phyloP scores from a whole-genome alignment of 2,797 vertebrate species.

The Sorex maritimensis region DNA sequence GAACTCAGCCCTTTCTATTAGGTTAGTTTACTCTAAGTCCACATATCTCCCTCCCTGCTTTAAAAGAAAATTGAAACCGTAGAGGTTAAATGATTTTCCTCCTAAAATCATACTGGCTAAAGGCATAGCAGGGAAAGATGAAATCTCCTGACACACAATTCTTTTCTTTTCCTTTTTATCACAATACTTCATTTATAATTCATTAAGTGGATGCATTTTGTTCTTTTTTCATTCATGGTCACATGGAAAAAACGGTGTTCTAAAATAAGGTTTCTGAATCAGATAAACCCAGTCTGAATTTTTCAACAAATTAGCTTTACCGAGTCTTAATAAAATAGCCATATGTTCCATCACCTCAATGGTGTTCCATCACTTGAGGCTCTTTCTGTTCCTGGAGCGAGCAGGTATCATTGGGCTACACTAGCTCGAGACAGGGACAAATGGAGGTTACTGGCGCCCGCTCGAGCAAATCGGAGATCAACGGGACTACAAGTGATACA shows the following conservation, averaged over 20 bases:
- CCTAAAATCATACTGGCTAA: slow-evolving; percentile 52
- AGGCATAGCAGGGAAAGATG: slow-evolving; percentile 16
- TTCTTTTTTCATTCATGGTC: slow-evolving; percentile 27
- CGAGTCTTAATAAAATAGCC: slow-evolving; percentile 5
- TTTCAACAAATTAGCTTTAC: slow-evolving; percentile 68
- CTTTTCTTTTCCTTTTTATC: slow-evolving; percentile 17
- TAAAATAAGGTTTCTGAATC: slow-evolving; percentile 57
- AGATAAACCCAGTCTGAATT: slow-evolving; percentile 37
- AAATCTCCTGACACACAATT: slow-evolving; percentile 28
- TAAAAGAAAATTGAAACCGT: slow-evolving; percentile 51
- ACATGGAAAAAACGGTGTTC: background rate
- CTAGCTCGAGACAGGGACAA: too few relatives aligned
- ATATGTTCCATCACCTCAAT: background rate
- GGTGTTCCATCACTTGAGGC: too few relatives aligned
- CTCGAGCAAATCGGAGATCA: too few relatives aligned
- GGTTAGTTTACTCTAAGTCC: background rate
- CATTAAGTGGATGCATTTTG: slow-evolving; percentile 17
- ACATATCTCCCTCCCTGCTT: background rate
- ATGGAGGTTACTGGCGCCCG: too few relatives aligned
- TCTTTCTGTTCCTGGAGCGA: too few relatives aligned
- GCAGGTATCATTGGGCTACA: too few relatives aligned
- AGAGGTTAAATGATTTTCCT: background rate
- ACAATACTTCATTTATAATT: slow-evolving; percentile 59
- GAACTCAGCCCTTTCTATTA: background rate
- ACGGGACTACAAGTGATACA: too few relatives aligned